Percentiles rank a stretch among this genome's conserved stretches.
Conservation (phyloP, 2,113 vertebrate species). For the Columba livia region DNA sequence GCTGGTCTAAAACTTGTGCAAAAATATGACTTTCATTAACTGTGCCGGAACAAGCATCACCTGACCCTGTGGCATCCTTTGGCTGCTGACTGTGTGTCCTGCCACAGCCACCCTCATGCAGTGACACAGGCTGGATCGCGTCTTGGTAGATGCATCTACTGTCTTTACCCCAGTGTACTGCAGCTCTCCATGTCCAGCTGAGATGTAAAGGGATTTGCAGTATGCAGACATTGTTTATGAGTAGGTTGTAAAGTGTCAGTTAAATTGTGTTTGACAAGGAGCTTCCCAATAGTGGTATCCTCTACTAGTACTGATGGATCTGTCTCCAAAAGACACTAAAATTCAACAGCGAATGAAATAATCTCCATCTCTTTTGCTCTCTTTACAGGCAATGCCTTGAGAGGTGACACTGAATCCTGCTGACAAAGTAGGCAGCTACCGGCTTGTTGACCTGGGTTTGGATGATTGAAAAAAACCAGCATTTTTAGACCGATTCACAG, state of each 20-base stretch:
- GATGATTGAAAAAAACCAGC: background rate
- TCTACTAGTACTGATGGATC: too few relatives aligned
- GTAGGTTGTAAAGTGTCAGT: background rate
- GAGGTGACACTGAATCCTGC: background rate
- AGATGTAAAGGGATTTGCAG: background rate
- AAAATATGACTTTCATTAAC: accelerated
- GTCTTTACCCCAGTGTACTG: background rate
- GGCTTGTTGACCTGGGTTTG: background rate
- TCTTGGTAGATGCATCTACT: accelerated
- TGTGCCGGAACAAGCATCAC: background rate
- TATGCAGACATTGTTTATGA: background rate
- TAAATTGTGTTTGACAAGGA: background rate
- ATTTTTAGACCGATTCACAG: background rate
- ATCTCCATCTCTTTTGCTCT: background rate
- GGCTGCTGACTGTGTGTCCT: background rate
- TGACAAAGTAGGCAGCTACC: background rate
- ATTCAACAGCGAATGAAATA: background rate
- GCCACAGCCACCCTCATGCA: accelerated
- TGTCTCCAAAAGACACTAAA: background rate
- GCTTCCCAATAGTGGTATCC: background rate
- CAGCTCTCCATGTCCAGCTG: background rate
- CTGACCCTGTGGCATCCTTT: background rate
- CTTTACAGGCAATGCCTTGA: background rate
- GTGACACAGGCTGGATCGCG: background rate
- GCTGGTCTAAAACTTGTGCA: background rate